phyloP scores from a whole-genome alignment of 2,888 invertebrate genomes.

The Chrysolina americana region DNA sequence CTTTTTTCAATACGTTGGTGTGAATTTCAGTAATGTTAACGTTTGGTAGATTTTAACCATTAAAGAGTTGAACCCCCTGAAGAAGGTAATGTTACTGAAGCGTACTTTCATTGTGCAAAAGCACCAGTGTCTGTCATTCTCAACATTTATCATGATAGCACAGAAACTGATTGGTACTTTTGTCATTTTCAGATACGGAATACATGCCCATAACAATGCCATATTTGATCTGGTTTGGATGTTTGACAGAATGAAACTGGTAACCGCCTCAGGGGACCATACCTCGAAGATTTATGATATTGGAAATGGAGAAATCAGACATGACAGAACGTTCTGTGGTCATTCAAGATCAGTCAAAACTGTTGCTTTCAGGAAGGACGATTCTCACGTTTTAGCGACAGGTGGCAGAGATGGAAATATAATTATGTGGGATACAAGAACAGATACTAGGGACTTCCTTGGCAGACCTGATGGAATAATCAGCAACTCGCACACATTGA shows the following conservation, averaged over 20 bases:
- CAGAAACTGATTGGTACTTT: too few species aligned
- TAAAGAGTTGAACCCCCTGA: too few species aligned
- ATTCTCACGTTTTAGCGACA: slow-evolving; percentile 85
- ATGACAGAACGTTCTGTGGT: slow-evolving; percentile 78
- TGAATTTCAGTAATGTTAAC: too few species aligned
- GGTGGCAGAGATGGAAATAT: slow-evolving; percentile 90
- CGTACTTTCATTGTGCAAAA: too few species aligned
- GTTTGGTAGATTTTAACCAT: too few species aligned
- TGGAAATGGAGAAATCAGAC: slow-evolving; percentile 65
- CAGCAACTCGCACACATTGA: slow-evolving; percentile 75
- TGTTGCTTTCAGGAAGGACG: slow-evolving; percentile 80
- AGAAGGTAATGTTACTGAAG: too few species aligned
- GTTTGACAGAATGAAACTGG: slow-evolving; percentile 81
- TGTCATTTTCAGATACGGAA: slow-evolving; percentile 61
- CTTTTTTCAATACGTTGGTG: too few species aligned
- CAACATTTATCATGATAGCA: too few species aligned
- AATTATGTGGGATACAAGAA: slow-evolving; percentile 86
- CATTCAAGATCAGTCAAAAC: slow-evolving; percentile 89
- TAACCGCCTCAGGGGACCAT: slow-evolving; percentile 91
- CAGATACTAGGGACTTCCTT: slow-evolving; percentile 67
- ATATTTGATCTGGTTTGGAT: slow-evolving; percentile 93
- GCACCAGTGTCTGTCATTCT: too few species aligned
- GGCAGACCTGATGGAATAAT: slow-evolving; percentile 82
- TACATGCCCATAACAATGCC: slow-evolving; percentile 87
- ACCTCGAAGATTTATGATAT: slow-evolving; percentile 87